Percentiles rank a stretch among this genome's conserved stretches.
phyloP scores from a whole-genome alignment of 2,797 vertebrate species.

The Liasis olivaceus region DNA sequence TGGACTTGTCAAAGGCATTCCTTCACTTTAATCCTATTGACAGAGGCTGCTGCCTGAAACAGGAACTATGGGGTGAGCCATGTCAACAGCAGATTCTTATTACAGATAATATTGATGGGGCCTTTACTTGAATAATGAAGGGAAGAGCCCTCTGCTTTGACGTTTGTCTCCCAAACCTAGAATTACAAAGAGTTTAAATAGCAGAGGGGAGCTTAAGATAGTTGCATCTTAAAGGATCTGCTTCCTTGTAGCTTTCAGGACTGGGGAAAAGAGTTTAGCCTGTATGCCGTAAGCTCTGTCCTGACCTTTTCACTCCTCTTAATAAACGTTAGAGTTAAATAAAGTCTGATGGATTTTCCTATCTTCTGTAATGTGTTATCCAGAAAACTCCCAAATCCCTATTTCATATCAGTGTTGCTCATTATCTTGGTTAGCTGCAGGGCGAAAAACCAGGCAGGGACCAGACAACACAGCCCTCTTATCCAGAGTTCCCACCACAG shows the following conservation, averaged over 20 bases:
- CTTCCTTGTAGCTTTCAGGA: slow-evolving; percentile 67
- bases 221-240: slow-evolving; percentile 74
- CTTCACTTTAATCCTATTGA: slow-evolving; percentile 76
- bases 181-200: slow-evolving; percentile 73
- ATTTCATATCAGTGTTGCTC: slow-evolving; percentile 70
- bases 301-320: slow-evolving; percentile 73
- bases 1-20: slow-evolving; percentile 75
- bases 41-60: slow-evolving; percentile 71
- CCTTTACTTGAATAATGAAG: slow-evolving; percentile 75
- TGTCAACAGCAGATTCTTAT: slow-evolving; percentile 78
- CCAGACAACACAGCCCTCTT: slow-evolving; percentile 53
- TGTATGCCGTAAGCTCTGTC: slow-evolving; percentile 34
- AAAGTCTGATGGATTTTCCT: slow-evolving; percentile 70
- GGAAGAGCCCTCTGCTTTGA: slow-evolving; percentile 75
- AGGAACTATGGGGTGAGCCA: slow-evolving; percentile 71
- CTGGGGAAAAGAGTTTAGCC: slow-evolving; percentile 64
- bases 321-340: slow-evolving; percentile 72
- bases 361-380: slow-evolving; percentile 66
- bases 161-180: slow-evolving; percentile 74
- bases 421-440: slow-evolving; percentile 66
- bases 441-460: slow-evolving; percentile 49
- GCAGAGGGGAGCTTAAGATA: slow-evolving; percentile 70
- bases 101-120: slow-evolving; percentile 76
- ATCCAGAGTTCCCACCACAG: slow-evolving; percentile 55
- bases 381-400: slow-evolving; percentile 56